Evolutionary conservation across 2,797 vertebrate species (phyloP).

Genomic region (Choloepus didactylus): DNA sequence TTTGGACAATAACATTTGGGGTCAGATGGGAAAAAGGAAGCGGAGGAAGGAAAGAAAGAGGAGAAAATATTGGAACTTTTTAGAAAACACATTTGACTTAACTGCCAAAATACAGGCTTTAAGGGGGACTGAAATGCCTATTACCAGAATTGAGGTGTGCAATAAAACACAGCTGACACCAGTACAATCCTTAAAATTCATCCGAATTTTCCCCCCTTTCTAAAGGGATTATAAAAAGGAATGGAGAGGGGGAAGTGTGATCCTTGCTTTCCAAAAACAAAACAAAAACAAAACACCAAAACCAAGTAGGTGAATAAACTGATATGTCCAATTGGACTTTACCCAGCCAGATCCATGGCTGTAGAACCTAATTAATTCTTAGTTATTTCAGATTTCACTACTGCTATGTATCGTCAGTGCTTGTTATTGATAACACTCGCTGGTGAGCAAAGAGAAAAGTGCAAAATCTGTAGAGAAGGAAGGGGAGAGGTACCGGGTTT

Average conservation of each 20-base stretch:
- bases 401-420: conserved; percentile 91
- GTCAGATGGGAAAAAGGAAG: conserved; percentile 44
- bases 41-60: conserved; percentile 60
- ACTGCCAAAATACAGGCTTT: conserved; percentile 70
- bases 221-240: conserved; percentile 57
- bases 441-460: conserved; percentile 88
- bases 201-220: conserved; percentile 79
- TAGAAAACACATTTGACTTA: conserved; percentile 81
- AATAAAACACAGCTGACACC: conserved; percentile 86
- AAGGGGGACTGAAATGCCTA: conserved; percentile 82
- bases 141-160: conserved; percentile 87
- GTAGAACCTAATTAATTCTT: conserved; percentile 84
- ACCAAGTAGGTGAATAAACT: conserved; percentile 82
- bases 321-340: conserved; percentile 86
- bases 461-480: conserved; percentile 83
- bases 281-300: conserved; percentile 67
- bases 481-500: conserved; percentile 85
- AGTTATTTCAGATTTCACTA: conserved; percentile 87
- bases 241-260: conserved; percentile 54
- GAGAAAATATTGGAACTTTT: conserved; percentile 78
- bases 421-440: conserved; percentile 86
- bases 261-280: conserved; percentile 59
- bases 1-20: conserved; percentile 80
- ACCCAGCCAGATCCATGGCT: conserved; percentile 90
- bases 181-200: conserved; percentile 86